phyloP scores from a whole-genome alignment of 1,140 invertebrate species.

The Penaeus indicus region DNA sequence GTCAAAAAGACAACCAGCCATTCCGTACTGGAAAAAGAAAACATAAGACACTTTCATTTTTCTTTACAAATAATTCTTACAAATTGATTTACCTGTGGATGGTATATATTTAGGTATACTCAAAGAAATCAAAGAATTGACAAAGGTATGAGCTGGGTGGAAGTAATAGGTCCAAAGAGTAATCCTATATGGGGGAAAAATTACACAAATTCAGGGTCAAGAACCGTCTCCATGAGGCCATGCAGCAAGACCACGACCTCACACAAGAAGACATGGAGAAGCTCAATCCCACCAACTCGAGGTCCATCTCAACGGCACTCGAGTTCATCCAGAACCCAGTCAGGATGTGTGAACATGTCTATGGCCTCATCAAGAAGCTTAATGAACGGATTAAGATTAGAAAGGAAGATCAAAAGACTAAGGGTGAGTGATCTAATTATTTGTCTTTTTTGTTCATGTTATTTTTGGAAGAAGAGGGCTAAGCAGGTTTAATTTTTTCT shows the following conservation, averaged over 20 bases:
- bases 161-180: too few species aligned
- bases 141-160: too few species aligned
- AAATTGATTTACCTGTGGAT: too few species aligned
- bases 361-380: conserved; percentile 86
- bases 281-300: conserved; percentile 86
- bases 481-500: background rate
- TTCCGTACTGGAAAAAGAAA: too few species aligned
- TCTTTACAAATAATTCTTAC: too few species aligned
- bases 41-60: too few species aligned
- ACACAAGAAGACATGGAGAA: conserved; percentile 85
- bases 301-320: conserved; percentile 87
- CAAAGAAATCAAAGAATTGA: too few species aligned
- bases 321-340: conserved; percentile 97
- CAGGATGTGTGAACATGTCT: conserved; percentile 91
- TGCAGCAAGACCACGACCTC: conserved; percentile 93
- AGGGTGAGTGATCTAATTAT: conserved; percentile 74
- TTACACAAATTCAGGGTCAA: conserved; percentile 83
- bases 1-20: too few species aligned
- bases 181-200: too few species aligned
- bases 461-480: background rate
- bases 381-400: conserved; percentile 85
- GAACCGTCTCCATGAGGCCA: conserved; percentile 90
- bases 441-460: background rate
- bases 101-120: too few species aligned
- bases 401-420: conserved; percentile 88